phyloP scores from a whole-genome alignment of 2,113 vertebrate genomes.

The Gymnobelideus leadbeateri region DNA sequence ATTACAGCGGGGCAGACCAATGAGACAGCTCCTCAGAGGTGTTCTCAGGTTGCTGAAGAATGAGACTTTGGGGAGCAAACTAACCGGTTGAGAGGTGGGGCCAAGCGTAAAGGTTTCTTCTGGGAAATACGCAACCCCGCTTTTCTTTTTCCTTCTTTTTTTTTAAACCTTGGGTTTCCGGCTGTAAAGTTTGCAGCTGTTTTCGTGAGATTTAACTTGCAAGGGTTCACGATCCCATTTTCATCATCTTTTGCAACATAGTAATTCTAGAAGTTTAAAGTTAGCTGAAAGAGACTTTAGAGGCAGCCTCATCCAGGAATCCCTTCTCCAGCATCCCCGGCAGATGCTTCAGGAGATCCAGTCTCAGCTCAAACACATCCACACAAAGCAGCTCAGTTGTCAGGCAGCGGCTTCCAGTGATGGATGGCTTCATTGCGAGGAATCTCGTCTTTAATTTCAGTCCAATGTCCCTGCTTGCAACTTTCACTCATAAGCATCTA shows the following conservation, averaged over 20 bases:
- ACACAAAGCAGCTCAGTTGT: not conserved
- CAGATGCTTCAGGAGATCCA: not conserved
- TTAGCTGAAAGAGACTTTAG: not conserved
- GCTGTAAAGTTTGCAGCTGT: not conserved
- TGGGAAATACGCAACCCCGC: slow-evolving; percentile 50
- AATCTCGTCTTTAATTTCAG: not conserved
- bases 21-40: slow-evolving; percentile 9
- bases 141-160: not conserved
- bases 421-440: not conserved
- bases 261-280: not conserved
- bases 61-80: slow-evolving; percentile 13
- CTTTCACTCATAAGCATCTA: not conserved
- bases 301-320: not conserved
- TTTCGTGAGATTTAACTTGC: not conserved
- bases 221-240: not conserved
- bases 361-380: not conserved
- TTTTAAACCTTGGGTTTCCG: not conserved
- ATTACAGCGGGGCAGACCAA: slow-evolving; percentile 15
- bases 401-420: not conserved
- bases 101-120: slow-evolving; percentile 1
- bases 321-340: not conserved
- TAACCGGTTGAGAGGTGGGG: slow-evolving; percentile 10
- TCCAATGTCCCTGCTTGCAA: not conserved
- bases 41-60: slow-evolving; percentile 61
- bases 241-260: not conserved